phyloP scores from a whole-genome alignment of 2,888 invertebrate species.

The Glaucopsyche alexis region DNA sequence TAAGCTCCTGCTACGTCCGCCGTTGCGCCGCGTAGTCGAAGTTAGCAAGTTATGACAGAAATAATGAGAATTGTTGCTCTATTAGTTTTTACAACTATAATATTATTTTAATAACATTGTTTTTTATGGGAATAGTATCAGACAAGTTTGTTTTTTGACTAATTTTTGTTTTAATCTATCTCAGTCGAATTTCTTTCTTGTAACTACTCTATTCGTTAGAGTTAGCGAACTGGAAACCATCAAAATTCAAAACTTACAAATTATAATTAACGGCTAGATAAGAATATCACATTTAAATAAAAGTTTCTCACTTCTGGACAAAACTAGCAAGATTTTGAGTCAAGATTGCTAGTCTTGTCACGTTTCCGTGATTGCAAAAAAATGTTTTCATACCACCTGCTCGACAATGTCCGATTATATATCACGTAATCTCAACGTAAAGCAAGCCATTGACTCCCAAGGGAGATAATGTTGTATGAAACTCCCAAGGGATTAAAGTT shows the following conservation, averaged over 20 bases:
- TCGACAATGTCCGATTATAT: too few relatives aligned
- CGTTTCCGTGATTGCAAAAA: slow-evolving; percentile 10
- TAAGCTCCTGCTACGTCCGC: neutral
- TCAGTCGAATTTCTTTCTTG: too few relatives aligned
- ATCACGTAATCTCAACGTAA: too few relatives aligned
- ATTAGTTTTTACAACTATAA: neutral
- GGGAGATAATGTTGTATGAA: too few relatives aligned
- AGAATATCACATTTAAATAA: neutral
- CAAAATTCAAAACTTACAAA: too few relatives aligned
- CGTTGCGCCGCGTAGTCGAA: neutral
- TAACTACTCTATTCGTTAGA: too few relatives aligned
- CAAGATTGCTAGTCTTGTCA: neutral
- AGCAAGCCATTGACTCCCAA: too few relatives aligned
- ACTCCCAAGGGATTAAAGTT: too few relatives aligned
- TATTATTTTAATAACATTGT: neutral
- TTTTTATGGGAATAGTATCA: neutral
- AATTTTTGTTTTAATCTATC: too few relatives aligned
- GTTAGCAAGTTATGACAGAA: slow-evolving; percentile 10
- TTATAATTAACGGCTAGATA: neutral
- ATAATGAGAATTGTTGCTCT: neutral
- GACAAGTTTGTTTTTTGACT: too few relatives aligned
- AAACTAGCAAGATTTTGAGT: neutral
- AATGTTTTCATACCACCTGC: too few relatives aligned
- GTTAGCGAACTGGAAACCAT: too few relatives aligned
- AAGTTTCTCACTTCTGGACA: neutral